phyloP scores from a whole-genome alignment of 1,140 invertebrate species.

The Drosophila murphyi region DNA sequence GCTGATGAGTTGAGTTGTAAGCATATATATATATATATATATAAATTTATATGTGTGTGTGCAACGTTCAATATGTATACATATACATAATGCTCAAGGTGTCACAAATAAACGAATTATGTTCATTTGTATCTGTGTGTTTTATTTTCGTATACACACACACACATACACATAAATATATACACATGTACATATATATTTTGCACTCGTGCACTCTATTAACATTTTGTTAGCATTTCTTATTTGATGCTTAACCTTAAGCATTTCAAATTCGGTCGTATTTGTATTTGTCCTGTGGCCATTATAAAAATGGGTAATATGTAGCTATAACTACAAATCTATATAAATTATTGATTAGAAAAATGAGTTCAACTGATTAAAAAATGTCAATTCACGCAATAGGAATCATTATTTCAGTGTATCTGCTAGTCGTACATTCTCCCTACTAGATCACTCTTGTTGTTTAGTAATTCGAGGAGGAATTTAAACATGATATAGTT shows the following conservation, averaged over 20 bases:
- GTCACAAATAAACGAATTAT: slow-evolving; percentile 46
- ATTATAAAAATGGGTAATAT: not conserved
- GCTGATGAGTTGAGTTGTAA: slow-evolving; percentile 15
- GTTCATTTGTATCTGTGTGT: slow-evolving; percentile 39
- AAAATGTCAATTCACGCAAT: not conserved
- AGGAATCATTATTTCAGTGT: slow-evolving; percentile 4
- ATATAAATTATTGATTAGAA: not conserved
- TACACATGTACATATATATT: slow-evolving; percentile 22
- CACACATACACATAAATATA: slow-evolving; percentile 16
- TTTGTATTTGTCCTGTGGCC: not conserved
- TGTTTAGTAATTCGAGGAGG: not conserved
- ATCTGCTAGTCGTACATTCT: not conserved
- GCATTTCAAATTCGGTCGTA: slow-evolving; percentile 44
- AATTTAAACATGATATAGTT: not conserved
- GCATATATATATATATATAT: not conserved
- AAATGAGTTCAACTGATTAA: no score
- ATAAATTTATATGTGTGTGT: slow-evolving; percentile 2
- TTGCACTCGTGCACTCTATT: slow-evolving; percentile 75
- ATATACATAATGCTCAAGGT: slow-evolving; percentile 66
- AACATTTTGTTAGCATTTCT: slow-evolving; percentile 49
- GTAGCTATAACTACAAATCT: not conserved
- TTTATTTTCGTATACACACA: slow-evolving; percentile 72
- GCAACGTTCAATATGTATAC: slow-evolving; percentile 14
- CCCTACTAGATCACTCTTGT: not conserved
- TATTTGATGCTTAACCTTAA: slow-evolving; percentile 54